A percentile compares a stretch with the other conserved stretches of the same genome.
Conservation (phyloP, 2,888 invertebrate species). For the Lapara coniferarum region DNA sequence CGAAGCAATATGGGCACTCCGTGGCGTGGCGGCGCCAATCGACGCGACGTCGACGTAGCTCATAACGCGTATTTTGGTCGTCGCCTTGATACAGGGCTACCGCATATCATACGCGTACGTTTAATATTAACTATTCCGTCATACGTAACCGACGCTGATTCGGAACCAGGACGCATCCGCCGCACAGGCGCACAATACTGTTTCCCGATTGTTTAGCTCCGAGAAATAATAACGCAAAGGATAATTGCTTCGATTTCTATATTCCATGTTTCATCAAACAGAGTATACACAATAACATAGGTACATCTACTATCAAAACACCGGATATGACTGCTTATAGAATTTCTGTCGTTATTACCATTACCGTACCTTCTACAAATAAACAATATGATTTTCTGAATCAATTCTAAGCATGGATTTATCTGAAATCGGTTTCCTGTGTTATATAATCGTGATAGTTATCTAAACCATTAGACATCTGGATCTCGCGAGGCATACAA, state of each 20-base stretch:
- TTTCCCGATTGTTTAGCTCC: constrained; percentile 1
- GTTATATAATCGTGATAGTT: constrained; percentile 23
- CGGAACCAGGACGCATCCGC: constrained; percentile 39
- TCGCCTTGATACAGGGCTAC: constrained; percentile 82
- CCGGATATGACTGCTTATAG: background rate
- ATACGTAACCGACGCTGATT: constrained; percentile 40
- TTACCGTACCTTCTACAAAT: background rate
- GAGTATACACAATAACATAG: background rate
- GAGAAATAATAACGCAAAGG: background rate
- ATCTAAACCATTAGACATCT: constrained; percentile 29
- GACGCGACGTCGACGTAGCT: constrained; percentile 71
- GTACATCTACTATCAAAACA: background rate
- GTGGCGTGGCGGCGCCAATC: constrained; percentile 53
- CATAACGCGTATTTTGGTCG: constrained; percentile 77
- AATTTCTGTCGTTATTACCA: background rate
- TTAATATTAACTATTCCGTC: constrained; percentile 80
- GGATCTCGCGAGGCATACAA: constrained; percentile 27
- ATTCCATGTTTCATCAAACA: background rate
- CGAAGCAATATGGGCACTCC: constrained; percentile 19
- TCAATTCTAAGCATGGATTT: constrained; percentile 33
- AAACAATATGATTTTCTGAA: background rate
- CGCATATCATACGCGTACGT: constrained; percentile 71
- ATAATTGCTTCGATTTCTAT: background rate
- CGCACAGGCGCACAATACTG: constrained; percentile 3
- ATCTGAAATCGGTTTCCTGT: constrained; percentile 31